Conservation (phyloP, 1,140 invertebrate genomes). For the Triops longicaudatus region DNA sequence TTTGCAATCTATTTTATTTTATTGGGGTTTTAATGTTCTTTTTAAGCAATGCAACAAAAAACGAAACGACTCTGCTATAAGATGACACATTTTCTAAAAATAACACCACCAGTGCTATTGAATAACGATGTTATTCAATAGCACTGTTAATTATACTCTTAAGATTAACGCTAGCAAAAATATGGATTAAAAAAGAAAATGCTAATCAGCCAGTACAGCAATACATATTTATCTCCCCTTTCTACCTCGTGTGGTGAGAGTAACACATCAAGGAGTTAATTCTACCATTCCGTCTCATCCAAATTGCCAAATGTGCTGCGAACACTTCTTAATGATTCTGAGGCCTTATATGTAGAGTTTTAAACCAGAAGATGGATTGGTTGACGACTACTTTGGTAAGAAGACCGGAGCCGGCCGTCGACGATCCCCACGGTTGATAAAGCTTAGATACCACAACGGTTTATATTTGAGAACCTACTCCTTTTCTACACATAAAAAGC, state of each 20-base stretch:
- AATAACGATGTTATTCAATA: too few relatives aligned
- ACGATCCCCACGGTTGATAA: neutral
- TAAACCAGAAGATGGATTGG: neutral
- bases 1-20: too few relatives aligned
- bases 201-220: too few relatives aligned
- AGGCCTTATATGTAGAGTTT: neutral
- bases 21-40: too few relatives aligned
- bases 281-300: neutral
- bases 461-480: neutral
- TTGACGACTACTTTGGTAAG: neutral
- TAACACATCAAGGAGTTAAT: neutral
- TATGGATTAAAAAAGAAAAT: too few relatives aligned
- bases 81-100: too few relatives aligned
- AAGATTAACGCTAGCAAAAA: too few relatives aligned
- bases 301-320: neutral
- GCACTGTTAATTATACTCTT: too few relatives aligned
- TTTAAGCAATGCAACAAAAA: too few relatives aligned
- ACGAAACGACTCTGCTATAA: too few relatives aligned
- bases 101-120: too few relatives aligned
- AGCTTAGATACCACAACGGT: neutral
- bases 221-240: too few relatives aligned
- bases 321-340: neutral
- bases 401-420: neutral
- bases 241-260: neutral
- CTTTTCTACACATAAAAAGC: neutral